These are phyloP conservation scores for Rhingia rostrata DNA, from an alignment of 2,888 invertebrate genomes.

Conservation along the genomic window DNA sequence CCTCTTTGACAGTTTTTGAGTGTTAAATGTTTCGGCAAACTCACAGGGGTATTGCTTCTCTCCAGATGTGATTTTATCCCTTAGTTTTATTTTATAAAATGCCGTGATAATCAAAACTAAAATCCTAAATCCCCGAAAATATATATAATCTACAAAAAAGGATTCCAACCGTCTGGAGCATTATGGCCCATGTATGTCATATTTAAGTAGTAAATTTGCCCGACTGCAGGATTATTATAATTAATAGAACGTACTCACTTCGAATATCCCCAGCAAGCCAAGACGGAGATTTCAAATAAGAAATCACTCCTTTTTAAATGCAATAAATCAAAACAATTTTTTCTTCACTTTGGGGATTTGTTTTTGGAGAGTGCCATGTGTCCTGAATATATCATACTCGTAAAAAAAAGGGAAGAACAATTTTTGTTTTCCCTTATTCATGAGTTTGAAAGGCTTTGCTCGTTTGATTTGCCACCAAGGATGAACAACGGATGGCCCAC, in stretches of 20 bases:
- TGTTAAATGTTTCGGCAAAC: too few relatives aligned
- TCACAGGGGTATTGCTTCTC: too few relatives aligned
- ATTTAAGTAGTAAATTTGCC: constrained; percentile 3
- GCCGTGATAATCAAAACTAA: too few relatives aligned
- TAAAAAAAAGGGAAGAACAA: constrained; percentile 6
- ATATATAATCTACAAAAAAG: too few relatives aligned
- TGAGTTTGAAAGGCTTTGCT: constrained; percentile 16
- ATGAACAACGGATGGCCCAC: not conserved
- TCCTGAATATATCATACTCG: not conserved
- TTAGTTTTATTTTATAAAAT: too few relatives aligned
- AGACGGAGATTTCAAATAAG: constrained; percentile 3
- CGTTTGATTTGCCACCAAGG: constrained; percentile 8
- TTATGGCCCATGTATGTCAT: not conserved
- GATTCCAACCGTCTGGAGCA: too few relatives aligned
- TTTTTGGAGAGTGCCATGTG: constrained; percentile 6
- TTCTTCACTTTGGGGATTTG: not conserved
- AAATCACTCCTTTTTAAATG: constrained; percentile 15
- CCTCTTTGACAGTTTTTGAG: too few relatives aligned
- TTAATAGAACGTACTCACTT: not conserved
- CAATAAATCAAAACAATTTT: constrained; percentile 16
- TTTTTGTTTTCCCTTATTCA: constrained; percentile 1
- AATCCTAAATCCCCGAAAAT: too few relatives aligned
- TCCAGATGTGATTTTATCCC: too few relatives aligned
- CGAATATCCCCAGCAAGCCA: too few relatives aligned
- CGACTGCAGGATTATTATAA: not conserved